phyloP scores from a whole-genome alignment of 2,797 vertebrate species.

The Notamacropus eugenii region DNA sequence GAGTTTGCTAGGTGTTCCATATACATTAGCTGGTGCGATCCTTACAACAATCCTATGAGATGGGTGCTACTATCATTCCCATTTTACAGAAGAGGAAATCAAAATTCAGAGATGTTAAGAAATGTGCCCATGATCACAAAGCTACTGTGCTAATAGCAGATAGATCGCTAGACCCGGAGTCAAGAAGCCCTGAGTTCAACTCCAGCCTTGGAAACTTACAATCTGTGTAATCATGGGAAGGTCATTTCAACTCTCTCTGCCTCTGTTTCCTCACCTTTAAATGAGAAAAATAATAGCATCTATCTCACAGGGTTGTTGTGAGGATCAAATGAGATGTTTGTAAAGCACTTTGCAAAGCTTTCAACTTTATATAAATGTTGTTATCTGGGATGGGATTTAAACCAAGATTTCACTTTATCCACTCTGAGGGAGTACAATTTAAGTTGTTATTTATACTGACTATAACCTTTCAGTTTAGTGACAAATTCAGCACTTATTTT shows the following conservation, averaged over 20 bases:
- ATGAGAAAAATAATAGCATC: background rate
- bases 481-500: background rate
- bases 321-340: too few relatives aligned
- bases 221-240: background rate
- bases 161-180: background rate
- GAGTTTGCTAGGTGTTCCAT: background rate
- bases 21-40: background rate
- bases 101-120: background rate
- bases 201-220: background rate
- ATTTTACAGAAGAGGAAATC: background rate
- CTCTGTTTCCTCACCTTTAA: background rate
- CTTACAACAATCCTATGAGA: background rate
- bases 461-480: background rate
- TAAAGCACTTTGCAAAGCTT: too few relatives aligned
- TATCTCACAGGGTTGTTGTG: too few relatives aligned
- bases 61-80: background rate
- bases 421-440: background rate
- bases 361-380: too few relatives aligned
- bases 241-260: background rate
- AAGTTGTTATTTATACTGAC: background rate
- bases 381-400: background rate
- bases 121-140: background rate
- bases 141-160: background rate
- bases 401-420: background rate
- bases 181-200: background rate